Evolutionary conservation across 1,140 invertebrate genomes (phyloP).

Genomic region (Thaumatotibia leucotreta): DNA sequence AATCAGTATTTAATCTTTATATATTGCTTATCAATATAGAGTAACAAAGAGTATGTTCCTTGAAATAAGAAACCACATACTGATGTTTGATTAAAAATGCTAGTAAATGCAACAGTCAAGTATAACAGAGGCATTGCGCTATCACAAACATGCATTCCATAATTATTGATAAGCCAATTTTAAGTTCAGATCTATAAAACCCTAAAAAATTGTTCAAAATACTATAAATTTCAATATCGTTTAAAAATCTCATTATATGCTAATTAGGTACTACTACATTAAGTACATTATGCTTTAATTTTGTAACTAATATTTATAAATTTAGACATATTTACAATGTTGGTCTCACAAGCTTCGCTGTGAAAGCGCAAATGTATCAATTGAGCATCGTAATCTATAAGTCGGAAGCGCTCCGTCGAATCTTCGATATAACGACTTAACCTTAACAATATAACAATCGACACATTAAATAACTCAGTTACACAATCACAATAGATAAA

Average conservation of each 20-base stretch:
- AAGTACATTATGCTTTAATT: constrained; percentile 52
- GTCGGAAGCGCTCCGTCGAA: constrained; percentile 42
- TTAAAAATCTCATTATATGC: constrained; percentile 67
- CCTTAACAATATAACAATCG: constrained; percentile 54
- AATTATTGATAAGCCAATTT: constrained; percentile 63
- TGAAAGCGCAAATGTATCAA: constrained; percentile 70
- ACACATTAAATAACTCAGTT: constrained; percentile 70
- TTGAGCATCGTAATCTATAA: constrained; percentile 62
- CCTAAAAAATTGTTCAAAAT: constrained; percentile 62
- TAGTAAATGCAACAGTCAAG: constrained; percentile 72
- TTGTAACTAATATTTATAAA: constrained; percentile 62
- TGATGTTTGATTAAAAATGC: constrained; percentile 63
- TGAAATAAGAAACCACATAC: constrained; percentile 59
- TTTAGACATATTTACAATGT: constrained; percentile 68
- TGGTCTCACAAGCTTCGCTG: constrained; percentile 59
- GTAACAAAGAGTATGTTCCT: constrained; percentile 67
- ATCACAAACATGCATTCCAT: constrained; percentile 53
- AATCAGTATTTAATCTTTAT: constrained; percentile 63
- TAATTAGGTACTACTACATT: constrained; percentile 68
- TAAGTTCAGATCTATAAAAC: constrained; percentile 53
- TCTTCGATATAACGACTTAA: constrained; percentile 32
- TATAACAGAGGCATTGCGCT: constrained; percentile 63
- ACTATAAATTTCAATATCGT: constrained; percentile 58
- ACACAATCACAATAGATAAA: constrained; percentile 58
- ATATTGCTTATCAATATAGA: constrained; percentile 75